Base-by-base conservation (phyloP, 2,797 vertebrate species). In the Varecia variegata region DNA sequence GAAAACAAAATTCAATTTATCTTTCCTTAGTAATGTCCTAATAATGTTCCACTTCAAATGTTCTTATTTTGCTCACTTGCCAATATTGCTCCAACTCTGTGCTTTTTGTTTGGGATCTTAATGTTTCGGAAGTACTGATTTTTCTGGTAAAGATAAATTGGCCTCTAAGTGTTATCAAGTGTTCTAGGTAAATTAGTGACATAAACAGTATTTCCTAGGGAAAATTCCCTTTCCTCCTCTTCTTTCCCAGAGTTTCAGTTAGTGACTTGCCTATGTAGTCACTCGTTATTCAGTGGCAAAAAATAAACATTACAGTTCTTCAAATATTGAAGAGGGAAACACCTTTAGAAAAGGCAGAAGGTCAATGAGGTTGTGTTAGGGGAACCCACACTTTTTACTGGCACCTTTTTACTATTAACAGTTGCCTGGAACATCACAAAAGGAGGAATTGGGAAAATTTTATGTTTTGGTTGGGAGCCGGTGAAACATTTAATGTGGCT, bases 261-360 rank as follows among this genome's bases (percentile, higher is more conserved):
- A 70, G 4, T 0, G 40, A 21, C 6, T 35, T 35, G 32, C 27
- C 6, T 73, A 4, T 11, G 5, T n/a, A 81, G 67, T 65, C 30
- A 68, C 23, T 54, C 9, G 14, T 52, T 87, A 40, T 10, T 88
- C 40, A 56, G 50, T 86, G 68, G 80, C 80, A 94, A 96, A 90
- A 88, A 54, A 15, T 40, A 90, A 92, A 47, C 2, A 25, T 47
- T 50, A 27, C 11, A 27, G 38, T 90, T 95, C 87, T 88, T 83
- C 60, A 94, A 83, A 79, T 79, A 77, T 40, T 20, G 20, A 65
- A 85, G 79, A 94, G 45, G 54, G 52, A 92, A 93, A 40, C 15
- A 88, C 52, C 32, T 85, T 70, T 25, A 70, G 76, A 94, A 96
- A 92, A 65, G 65, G 56, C 71, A 89, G 54, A 95, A 96, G 76